These are phyloP conservation scores for Neofelis nebulosa DNA, from an alignment of 2,113 vertebrate genomes.

Conservation along the genomic window DNA sequence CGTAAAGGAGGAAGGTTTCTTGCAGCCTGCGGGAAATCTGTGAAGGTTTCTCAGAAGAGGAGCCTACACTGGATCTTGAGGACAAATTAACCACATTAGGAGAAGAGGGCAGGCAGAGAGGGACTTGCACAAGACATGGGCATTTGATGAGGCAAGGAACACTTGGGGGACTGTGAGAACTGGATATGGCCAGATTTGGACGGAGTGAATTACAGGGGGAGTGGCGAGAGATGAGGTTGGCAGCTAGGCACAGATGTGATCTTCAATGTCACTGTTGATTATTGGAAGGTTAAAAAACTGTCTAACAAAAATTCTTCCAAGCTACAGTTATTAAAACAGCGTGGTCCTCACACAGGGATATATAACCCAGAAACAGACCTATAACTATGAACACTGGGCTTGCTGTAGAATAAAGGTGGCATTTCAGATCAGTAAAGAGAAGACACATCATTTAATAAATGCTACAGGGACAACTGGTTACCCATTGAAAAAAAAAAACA, in stretches of 20 bases:
- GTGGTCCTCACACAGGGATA: background rate
- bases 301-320: conserved; percentile 41
- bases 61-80: background rate
- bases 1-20: background rate
- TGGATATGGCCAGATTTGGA: background rate
- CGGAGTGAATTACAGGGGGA: background rate
- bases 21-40: background rate
- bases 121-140: background rate
- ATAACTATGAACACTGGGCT: background rate
- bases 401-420: background rate
- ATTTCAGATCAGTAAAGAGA: background rate
- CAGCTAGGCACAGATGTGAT: background rate
- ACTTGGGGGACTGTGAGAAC: background rate
- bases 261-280: background rate
- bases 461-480: background rate
- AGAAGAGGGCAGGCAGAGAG: background rate
- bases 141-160: background rate
- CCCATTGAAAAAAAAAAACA: background rate
- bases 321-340: background rate
- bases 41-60: background rate
- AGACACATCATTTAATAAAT: background rate
- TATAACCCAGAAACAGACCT: background rate
- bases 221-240: background rate
- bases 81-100: background rate
- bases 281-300: background rate